Conservation (phyloP, 2,888 invertebrate species). For the Orgyia antiqua region DNA sequence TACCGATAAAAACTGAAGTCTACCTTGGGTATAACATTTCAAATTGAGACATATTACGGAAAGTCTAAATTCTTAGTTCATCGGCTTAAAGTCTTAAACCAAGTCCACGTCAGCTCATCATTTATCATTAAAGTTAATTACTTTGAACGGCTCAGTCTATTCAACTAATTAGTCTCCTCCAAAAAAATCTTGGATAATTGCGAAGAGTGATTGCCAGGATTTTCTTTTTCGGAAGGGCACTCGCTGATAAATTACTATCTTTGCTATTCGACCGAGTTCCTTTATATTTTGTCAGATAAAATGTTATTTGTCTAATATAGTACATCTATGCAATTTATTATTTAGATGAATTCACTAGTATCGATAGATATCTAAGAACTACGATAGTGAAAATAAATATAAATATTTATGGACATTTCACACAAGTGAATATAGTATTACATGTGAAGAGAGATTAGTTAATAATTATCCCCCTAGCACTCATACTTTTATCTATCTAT, state of each 20-base stretch:
- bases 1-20: no score
- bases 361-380: no score
- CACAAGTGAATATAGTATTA: no score
- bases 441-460: no score
- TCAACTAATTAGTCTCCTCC: conserved; percentile 63
- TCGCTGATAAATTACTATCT: conserved; percentile 55
- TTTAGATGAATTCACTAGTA: no score
- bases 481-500: no score
- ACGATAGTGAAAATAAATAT: no score
- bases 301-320: neutral
- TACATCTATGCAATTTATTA: no score
- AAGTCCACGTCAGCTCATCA: conserved; percentile 38
- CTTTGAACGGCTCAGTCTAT: conserved; percentile 60
- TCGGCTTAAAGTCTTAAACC: conserved; percentile 21
- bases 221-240: conserved; percentile 50
- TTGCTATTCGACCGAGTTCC: conserved; percentile 24
- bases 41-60: conserved; percentile 12
- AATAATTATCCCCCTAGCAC: no score
- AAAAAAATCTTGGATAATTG: conserved; percentile 69
- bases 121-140: conserved; percentile 70
- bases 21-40: no score
- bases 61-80: conserved; percentile 19
- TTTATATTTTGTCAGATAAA: conserved; percentile 18
- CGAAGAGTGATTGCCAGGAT: conserved; percentile 64
- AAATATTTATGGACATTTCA: no score